phyloP scores from a whole-genome alignment of 2,888 invertebrate species.

The Chrysotoxum bicinctum region DNA sequence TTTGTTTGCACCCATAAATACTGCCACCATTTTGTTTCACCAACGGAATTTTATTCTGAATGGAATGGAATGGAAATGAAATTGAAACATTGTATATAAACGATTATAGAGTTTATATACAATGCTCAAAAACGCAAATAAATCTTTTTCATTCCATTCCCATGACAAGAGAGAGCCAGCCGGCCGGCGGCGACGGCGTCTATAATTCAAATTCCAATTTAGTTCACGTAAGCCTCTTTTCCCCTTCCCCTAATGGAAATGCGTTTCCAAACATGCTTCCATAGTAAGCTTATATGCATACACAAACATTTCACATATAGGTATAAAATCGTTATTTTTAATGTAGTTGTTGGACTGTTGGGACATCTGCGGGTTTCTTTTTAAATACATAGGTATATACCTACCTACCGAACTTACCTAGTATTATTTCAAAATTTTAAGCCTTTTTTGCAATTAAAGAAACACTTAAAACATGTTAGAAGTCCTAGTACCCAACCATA shows the following conservation, averaged over 20 bases:
- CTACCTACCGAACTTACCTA: background rate
- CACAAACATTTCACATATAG: background rate
- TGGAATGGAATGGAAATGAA: background rate
- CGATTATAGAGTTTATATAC: no score
- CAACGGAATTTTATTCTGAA: background rate
- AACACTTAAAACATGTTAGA: no score
- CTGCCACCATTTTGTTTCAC: conserved; percentile 18
- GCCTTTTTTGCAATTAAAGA: no score
- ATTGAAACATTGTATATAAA: no score
- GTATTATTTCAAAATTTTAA: no score
- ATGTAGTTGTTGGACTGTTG: background rate
- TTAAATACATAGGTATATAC: background rate
- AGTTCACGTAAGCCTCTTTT: background rate
- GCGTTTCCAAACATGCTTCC: conserved; percentile 21
- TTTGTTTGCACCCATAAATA: conserved; percentile 2
- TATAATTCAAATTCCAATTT: conserved; percentile 23
- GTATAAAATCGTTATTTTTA: background rate
- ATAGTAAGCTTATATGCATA: conserved; percentile 18
- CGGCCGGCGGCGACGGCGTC: conserved; percentile 41
- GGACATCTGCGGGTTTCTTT: background rate
- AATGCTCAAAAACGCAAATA: no score
- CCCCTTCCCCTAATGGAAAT: conserved; percentile 5
- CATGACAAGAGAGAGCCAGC: conserved; percentile 13
- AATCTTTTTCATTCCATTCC: conserved; percentile 7
- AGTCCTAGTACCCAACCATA: no score